phyloP scores from a whole-genome alignment of 2,888 invertebrate genomes.

The Orgyia antiqua region DNA sequence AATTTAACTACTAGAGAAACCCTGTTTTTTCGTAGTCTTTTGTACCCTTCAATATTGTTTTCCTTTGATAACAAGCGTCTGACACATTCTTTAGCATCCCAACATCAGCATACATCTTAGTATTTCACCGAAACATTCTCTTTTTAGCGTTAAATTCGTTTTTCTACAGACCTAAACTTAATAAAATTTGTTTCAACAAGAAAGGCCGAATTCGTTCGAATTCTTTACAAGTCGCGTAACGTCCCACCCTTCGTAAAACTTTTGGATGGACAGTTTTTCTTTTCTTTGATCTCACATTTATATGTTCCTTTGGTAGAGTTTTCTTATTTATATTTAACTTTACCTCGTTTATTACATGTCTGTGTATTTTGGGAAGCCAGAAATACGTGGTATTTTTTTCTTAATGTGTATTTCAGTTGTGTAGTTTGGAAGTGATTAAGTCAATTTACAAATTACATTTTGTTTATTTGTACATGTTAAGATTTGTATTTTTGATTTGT shows the following conservation, averaged over 20 bases:
- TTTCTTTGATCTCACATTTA: slow-evolving; percentile 49
- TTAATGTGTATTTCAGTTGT: not conserved
- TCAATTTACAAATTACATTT: slow-evolving; percentile 4
- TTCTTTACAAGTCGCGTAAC: slow-evolving; percentile 19
- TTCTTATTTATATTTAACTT: slow-evolving; percentile 44
- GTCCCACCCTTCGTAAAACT: slow-evolving; percentile 19
- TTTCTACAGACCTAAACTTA: slow-evolving; percentile 15
- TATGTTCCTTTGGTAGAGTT: slow-evolving; percentile 35
- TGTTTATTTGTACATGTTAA: too few species aligned
- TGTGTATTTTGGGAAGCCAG: slow-evolving; percentile 12
- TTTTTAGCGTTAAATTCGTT: slow-evolving; percentile 8
- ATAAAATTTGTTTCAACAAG: slow-evolving; percentile 23
- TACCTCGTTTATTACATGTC: slow-evolving; percentile 29
- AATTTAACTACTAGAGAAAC: too few species aligned
- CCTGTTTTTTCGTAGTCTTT: too few species aligned
- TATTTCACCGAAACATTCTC: slow-evolving; percentile 2
- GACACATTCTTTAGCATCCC: slow-evolving; percentile 1
- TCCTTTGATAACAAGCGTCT: slow-evolving; percentile 1
- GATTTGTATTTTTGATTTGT: too few species aligned
- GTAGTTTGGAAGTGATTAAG: slow-evolving; percentile 16
- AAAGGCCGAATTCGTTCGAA: slow-evolving; percentile 17
- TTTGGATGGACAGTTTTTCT: slow-evolving; percentile 31
- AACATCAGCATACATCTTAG: slow-evolving; percentile 3
- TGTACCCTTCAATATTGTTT: too few species aligned
- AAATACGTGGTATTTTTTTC: slow-evolving; percentile 10